A percentile compares a stretch with the other conserved stretches of the same genome.
Conservation (phyloP, 1,140 invertebrate genomes). For the Drosophila baimaii region DNA sequence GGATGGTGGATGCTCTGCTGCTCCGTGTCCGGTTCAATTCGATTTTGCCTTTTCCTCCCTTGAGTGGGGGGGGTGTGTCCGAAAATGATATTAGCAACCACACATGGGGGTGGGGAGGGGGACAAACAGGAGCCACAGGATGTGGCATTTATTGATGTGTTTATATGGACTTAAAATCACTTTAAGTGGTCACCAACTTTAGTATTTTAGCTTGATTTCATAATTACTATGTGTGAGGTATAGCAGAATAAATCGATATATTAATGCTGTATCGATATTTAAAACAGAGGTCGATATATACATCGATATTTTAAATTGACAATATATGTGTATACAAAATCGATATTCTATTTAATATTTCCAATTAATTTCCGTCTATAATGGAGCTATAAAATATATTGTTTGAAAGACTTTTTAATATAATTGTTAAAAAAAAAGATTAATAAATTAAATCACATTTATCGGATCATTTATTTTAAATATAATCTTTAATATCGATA, state of each 20-base stretch:
- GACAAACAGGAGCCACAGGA: neutral
- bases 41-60: neutral
- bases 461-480: no score
- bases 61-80: conserved; percentile 12
- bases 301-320: neutral
- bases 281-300: neutral
- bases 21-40: conserved; percentile 17
- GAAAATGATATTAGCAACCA: conserved; percentile 51
- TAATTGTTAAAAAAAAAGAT: no score
- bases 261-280: neutral
- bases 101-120: neutral
- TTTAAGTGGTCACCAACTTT: neutral
- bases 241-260: neutral
- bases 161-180: conserved; percentile 17
- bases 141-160: conserved; percentile 30
- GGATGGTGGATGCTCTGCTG: conserved; percentile 1
- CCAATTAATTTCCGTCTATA: no score
- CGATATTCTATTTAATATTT: no score
- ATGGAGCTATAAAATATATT: no score
- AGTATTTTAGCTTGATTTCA: neutral
- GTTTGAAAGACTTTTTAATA: no score
- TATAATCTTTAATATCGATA: no score
- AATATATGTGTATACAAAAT: no score
- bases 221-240: neutral
- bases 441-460: no score